phyloP scores from a whole-genome alignment of 2,888 invertebrate genomes.

The Agrilus cyanescens region DNA sequence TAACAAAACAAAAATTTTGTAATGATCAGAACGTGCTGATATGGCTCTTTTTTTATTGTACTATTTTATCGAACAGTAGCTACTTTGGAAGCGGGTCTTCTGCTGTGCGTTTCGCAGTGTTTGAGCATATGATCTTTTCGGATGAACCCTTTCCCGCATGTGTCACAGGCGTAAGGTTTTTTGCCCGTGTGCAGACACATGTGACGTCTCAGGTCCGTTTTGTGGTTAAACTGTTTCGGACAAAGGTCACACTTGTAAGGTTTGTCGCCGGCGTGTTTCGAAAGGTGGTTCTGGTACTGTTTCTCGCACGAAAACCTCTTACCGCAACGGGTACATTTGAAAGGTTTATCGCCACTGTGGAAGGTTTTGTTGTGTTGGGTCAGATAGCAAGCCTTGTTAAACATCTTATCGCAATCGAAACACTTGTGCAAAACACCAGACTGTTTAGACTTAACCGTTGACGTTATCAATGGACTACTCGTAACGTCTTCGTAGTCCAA shows the following conservation, averaged over 20 bases:
- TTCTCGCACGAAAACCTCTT: slow-evolving; percentile 67
- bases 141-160: slow-evolving; percentile 79
- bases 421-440: slow-evolving; percentile 47
- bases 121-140: slow-evolving; percentile 87
- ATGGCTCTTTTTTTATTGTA: not conserved
- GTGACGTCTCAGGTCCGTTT: slow-evolving; percentile 78
- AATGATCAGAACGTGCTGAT: too few species aligned
- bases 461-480: slow-evolving; percentile 27
- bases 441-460: slow-evolving; percentile 23
- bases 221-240: slow-evolving; percentile 83
- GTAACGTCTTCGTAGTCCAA: slow-evolving; percentile 28
- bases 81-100: slow-evolving; percentile 36
- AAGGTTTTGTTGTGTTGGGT: slow-evolving; percentile 86
- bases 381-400: slow-evolving; percentile 76
- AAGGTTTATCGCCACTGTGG: slow-evolving; percentile 77
- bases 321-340: slow-evolving; percentile 74
- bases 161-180: slow-evolving; percentile 70
- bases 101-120: slow-evolving; percentile 69
- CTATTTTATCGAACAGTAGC: slow-evolving; percentile 19
- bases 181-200: slow-evolving; percentile 78
- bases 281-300: slow-evolving; percentile 60
- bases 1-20: too few species aligned
- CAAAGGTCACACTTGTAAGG: slow-evolving; percentile 77
- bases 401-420: slow-evolving; percentile 70
- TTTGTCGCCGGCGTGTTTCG: slow-evolving; percentile 71